Base-by-base conservation (phyloP, 2,888 invertebrate genomes). In the Metallyticus violacea region DNA sequence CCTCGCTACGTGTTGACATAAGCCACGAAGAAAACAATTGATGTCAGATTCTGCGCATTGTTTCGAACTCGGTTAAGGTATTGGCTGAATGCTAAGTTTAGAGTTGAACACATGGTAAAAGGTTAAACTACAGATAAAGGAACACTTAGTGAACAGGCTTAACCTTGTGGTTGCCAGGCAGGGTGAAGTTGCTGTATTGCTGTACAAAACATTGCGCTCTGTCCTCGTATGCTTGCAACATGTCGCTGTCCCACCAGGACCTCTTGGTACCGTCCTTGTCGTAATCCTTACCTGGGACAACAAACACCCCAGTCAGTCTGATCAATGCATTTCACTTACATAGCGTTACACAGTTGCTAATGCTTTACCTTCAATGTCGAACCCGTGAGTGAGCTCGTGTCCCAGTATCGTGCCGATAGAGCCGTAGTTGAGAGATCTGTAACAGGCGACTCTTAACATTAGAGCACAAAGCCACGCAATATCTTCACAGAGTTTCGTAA, bases 381-480 rank as follows among this genome's bases (percentile, higher is more conserved):
- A 96, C 81, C 96, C 96, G 90, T 97, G 97, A 0, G 96, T 96
- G 62, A 97, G 94, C 91, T 97, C 97, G 90, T 97, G 97, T 15
- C 97, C 97, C 93, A 97, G 96, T 89, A 97, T 96, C 87, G 96
- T 96, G 87, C 97, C 97, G 89, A 97, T 95, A 0, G 96, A 95
- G 83, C 96, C 96, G 90, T 96, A 96, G 91, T 96, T 96, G 86
- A 96, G 94, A 1, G 95, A 94, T 90, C 94, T 94, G 87, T 22
- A 83, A 85, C 62, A 79, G 6, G n/a, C 22, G 7, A 78, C 26
- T 7, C 25, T 9, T 26, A 22, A n/a, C 2, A 78, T 2, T 26
- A 78, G 25, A 78, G 7, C 25, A 78, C 26, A 26, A 7, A 6
- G 26, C 22, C 25, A 6, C n/a, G n/a, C n/a, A n/a, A n/a, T n/a